Base-by-base conservation (phyloP, 2,888 invertebrate species). In the Stenodema calcarata region DNA sequence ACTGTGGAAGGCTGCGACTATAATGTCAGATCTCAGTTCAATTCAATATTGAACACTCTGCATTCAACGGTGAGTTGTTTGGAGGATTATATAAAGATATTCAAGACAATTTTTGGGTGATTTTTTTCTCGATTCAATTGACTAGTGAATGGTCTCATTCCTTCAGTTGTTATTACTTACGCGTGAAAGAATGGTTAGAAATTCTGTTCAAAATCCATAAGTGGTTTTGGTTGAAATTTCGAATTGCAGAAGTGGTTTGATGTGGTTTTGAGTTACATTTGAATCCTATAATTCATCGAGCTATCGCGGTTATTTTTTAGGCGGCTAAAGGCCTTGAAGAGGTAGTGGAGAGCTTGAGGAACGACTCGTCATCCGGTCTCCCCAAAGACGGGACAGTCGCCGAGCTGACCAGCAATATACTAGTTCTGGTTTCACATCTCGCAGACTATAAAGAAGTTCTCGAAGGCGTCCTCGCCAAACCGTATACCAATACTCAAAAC, bases 311-410 rank as follows among this genome's bases (percentile, higher is more conserved):
- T 84, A 86, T 86, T 91, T 91, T 2, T 50, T 89, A 97, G 97
- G 98, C 97, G 87, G 94, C 96, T 47, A 96, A 96, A 91, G 96
- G 97, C 11, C 91, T 98, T 89, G 98, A 98, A 91, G 98, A 98
- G 90, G 98, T 98, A 91, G 94, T 97, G 87, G 98, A 98, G 90
- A 96, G 95, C 87, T 94, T 98, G 42, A 93, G 96, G 88, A 93
- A 93, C 30, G 97, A 97, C 91, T 92, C 93, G 78, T 95, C 95
- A 89, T 94, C 95, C 87, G 95, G 95, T 90, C 94, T 99, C 90
- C 98, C 99, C 0, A 96, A 95, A 91, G 99, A 99, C 93, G 99
- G 99, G 87, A 99, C 99, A 0, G 99, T 99, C 44, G 99, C 99
- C 91, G 98, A 99, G 92, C 93, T 98, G 87, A 98, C 98, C 0